These are phyloP conservation scores for Manis javanica DNA, from an alignment of 2,797 vertebrate genomes.

Conservation along the genomic window DNA sequence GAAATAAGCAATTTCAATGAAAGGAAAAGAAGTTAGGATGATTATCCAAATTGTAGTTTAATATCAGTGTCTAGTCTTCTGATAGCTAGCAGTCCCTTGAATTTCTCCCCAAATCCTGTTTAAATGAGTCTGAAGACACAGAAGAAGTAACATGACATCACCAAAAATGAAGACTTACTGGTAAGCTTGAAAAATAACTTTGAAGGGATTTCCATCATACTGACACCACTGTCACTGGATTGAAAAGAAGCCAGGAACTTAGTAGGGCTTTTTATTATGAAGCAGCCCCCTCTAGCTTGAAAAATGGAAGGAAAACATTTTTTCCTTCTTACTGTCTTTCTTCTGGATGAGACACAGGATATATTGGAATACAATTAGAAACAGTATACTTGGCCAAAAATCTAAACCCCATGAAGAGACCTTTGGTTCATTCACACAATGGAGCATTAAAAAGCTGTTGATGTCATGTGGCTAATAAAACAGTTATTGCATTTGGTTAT, in stretches of 20 bases:
- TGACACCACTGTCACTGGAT: background rate
- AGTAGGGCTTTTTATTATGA: background rate
- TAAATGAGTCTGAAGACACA: slow-evolving; percentile 4
- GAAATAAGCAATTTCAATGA: slow-evolving; percentile 33
- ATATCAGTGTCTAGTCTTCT: background rate
- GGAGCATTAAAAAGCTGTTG: background rate
- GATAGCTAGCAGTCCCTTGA: background rate
- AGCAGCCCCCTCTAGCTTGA: background rate
- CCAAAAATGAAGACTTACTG: background rate
- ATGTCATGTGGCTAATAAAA: background rate
- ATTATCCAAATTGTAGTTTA: background rate
- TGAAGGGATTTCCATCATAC: background rate
- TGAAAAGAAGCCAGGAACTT: background rate
- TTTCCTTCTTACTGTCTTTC: background rate
- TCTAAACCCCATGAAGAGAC: background rate
- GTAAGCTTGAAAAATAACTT: background rate
- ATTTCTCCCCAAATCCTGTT: slow-evolving; percentile 5
- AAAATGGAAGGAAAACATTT: background rate
- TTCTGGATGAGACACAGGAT: background rate
- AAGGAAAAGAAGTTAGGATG: background rate
- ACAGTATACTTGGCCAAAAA: background rate
- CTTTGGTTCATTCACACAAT: too few species aligned
- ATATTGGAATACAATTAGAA: background rate
- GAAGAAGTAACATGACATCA: background rate
- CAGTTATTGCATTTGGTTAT: background rate